phyloP scores from a whole-genome alignment of 2,888 invertebrate genomes.

The Bugula neritina region DNA sequence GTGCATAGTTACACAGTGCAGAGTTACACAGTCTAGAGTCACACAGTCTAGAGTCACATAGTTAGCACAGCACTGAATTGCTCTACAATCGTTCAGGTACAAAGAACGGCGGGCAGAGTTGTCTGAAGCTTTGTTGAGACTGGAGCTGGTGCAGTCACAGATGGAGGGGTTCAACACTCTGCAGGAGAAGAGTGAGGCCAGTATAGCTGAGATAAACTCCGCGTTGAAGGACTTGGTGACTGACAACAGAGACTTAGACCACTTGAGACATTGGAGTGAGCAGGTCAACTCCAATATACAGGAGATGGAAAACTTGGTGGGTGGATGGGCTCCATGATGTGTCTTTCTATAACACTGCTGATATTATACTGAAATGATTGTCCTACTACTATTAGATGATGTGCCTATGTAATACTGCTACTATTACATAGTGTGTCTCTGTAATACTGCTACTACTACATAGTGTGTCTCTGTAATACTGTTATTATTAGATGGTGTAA shows the following conservation, averaged over 20 bases:
- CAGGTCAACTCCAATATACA: not conserved
- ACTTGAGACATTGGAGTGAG: not conserved
- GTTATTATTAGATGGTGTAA: no score
- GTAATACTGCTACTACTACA: no score
- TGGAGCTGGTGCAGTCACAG: slow-evolving; percentile 9
- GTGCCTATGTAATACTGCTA: no score
- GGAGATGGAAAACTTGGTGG: slow-evolving; percentile 6
- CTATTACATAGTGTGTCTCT: no score
- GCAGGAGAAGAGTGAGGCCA: not conserved
- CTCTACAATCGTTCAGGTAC: slow-evolving; percentile 11
- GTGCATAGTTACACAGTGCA: no score
- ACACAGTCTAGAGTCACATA: no score
- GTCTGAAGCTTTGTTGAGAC: not conserved
- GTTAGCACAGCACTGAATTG: no score
- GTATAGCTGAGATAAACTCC: not conserved
- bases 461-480: no score
- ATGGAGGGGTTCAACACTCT: not conserved
- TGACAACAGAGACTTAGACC: not conserved
- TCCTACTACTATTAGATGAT: no score
- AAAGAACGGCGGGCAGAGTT: slow-evolving; percentile 9
- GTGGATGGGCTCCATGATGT: not conserved
- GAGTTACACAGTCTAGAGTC: no score
- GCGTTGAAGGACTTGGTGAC: not conserved
- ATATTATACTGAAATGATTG: no score
- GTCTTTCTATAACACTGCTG: not conserved